These are phyloP conservation scores for Horisme vitalbata DNA, from an alignment of 2,888 invertebrate genomes.

Conservation along the genomic window DNA sequence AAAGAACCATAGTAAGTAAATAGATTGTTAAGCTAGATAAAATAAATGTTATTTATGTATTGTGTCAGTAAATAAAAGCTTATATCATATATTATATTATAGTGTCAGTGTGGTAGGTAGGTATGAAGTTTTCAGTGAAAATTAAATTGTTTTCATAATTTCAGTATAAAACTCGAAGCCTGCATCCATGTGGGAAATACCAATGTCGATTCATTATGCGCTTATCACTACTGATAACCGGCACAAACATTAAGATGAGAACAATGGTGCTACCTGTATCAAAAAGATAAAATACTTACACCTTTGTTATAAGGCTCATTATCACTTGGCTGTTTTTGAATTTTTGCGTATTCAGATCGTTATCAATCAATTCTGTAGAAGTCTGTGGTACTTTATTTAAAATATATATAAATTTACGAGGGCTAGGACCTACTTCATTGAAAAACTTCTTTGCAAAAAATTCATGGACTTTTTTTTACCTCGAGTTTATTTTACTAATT, in stretches of 20 bases:
- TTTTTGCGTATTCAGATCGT: conserved; percentile 2
- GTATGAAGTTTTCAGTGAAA: too few species aligned
- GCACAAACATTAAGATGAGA: conserved; percentile 20
- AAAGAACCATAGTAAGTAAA: too few species aligned
- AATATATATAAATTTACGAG: too few species aligned
- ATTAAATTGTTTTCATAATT: neutral
- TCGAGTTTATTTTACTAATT: too few species aligned
- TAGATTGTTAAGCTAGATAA: too few species aligned
- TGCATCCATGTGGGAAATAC: conserved; percentile 5
- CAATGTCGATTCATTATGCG: conserved; percentile 16
- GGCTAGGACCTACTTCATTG: too few species aligned
- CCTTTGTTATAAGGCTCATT: conserved; percentile 26
- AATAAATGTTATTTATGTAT: too few species aligned
- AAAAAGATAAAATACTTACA: conserved; percentile 23
- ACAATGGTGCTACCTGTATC: conserved; percentile 22
- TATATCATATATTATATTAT: too few species aligned
- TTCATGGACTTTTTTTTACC: too few species aligned
- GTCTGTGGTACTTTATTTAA: neutral
- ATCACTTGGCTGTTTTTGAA: conserved; percentile 10
- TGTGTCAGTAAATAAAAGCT: too few species aligned
- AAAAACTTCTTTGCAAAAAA: too few species aligned
- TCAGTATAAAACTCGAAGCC: conserved; percentile 1
- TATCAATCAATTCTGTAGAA: neutral
- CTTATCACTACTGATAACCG: conserved; percentile 28
- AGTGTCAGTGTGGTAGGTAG: too few species aligned